phyloP scores from a whole-genome alignment of 2,113 vertebrate species.

The Pavo muticus region DNA sequence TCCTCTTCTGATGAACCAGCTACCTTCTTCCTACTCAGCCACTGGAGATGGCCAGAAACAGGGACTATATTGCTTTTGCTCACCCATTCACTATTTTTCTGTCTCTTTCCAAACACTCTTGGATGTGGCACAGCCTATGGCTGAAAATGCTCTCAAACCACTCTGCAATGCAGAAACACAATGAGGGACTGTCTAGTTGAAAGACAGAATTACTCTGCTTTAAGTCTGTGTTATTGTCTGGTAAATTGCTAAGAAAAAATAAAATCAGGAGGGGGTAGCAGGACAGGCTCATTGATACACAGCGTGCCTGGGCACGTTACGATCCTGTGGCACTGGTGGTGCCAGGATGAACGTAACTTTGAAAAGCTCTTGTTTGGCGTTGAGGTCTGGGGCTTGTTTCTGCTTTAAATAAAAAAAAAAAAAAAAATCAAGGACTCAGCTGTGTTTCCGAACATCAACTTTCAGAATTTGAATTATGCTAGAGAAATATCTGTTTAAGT shows the following conservation, averaged over 20 bases:
- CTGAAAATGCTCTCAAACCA: constrained; percentile 56
- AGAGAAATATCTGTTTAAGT: background rate
- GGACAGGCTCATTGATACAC: background rate
- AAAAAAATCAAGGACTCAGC: background rate
- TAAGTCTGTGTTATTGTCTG: background rate
- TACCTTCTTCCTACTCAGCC: background rate
- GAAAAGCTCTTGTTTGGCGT: background rate
- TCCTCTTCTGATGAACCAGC: background rate
- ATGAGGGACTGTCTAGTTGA: constrained; percentile 30
- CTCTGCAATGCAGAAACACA: constrained; percentile 62
- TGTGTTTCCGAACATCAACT: background rate
- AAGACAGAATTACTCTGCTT: constrained; percentile 38
- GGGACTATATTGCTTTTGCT: background rate
- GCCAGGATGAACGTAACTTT: background rate
- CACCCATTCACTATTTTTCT: constrained; percentile 5
- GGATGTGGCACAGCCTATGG: constrained; percentile 34
- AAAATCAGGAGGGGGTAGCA: background rate
- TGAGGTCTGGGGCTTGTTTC: background rate
- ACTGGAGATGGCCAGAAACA: background rate
- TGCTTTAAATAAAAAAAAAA: background rate
- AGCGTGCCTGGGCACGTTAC: background rate
- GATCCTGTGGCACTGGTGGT: background rate
- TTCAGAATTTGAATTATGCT: background rate
- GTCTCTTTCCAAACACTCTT: constrained; percentile 34
- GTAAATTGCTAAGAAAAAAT: background rate